Evolutionary conservation across 2,888 invertebrate species (phyloP).

Genomic region (Amphimallon solstitiale): DNA sequence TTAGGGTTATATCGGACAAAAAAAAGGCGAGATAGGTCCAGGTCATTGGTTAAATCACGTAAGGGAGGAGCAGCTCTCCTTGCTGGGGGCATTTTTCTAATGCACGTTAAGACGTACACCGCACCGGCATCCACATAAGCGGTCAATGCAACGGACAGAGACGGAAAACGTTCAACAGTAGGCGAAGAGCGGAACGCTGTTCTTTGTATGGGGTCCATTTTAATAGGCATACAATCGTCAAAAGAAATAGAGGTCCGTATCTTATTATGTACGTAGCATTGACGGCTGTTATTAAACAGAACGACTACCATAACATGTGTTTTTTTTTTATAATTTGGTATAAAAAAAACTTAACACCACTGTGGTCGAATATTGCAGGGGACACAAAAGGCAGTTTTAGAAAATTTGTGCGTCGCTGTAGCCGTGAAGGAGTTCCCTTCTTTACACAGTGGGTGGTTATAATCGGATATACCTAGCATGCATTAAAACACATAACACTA

Average conservation of each 20-base stretch:
- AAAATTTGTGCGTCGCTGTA: constrained; percentile 48
- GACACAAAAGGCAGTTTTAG: constrained; percentile 56
- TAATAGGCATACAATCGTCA: constrained; percentile 59
- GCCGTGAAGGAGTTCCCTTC: constrained; percentile 17
- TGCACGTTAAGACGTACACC: constrained; percentile 50
- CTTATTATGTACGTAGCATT: constrained; percentile 39
- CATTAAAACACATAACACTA: constrained; percentile 2
- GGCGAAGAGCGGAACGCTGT: constrained; percentile 44
- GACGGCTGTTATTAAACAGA: constrained; percentile 45
- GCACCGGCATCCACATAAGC: constrained; percentile 36
- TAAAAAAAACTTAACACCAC: constrained; percentile 62
- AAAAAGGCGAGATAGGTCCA: constrained; percentile 37
- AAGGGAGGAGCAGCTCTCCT: constrained; percentile 52
- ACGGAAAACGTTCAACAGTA: constrained; percentile 44
- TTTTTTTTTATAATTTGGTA: constrained; percentile 60
- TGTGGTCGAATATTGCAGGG: constrained; percentile 56
- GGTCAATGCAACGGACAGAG: constrained; percentile 42
- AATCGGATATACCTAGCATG: constrained; percentile 18
- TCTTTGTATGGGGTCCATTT: constrained; percentile 64
- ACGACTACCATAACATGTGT: constrained; percentile 59
- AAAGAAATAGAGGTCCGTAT: constrained; percentile 48
- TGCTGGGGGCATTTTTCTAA: constrained; percentile 59
- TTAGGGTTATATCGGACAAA: constrained; percentile 48
- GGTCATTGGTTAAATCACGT: constrained; percentile 49
- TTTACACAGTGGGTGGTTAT: constrained; percentile 30